phyloP scores from a whole-genome alignment of 2,113 vertebrate genomes.

The Macquaria australasica region DNA sequence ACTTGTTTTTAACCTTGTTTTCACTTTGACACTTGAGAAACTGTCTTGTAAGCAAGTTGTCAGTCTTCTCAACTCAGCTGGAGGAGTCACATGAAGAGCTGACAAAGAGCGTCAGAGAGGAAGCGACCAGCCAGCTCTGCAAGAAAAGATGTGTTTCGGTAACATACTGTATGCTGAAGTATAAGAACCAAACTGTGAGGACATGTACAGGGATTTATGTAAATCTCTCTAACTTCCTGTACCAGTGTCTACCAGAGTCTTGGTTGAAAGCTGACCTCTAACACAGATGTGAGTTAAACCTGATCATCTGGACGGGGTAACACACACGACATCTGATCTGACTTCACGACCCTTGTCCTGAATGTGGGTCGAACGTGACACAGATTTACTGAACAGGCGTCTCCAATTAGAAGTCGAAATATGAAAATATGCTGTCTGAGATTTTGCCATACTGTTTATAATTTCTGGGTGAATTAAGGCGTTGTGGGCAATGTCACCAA shows the following conservation, averaged over 20 bases:
- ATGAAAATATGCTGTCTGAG: background rate
- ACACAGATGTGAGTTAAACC: conserved; percentile 39
- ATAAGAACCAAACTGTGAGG: background rate
- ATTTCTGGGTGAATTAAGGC: too few species aligned
- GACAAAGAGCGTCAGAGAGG: conserved; percentile 7
- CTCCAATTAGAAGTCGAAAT: background rate
- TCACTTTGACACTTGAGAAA: conserved; percentile 6
- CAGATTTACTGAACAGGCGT: background rate
- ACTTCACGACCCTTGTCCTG: conserved; percentile 6
- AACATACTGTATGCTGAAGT: background rate
- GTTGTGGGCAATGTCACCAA: background rate
- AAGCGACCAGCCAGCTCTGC: conserved; percentile 18
- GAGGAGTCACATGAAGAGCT: conserved; percentile 16
- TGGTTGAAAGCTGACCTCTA: background rate
- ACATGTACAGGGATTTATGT: background rate
- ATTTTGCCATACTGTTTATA: too few species aligned
- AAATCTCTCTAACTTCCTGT: conserved; percentile 14
- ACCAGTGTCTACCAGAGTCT: background rate
- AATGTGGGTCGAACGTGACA: conserved; percentile 30
- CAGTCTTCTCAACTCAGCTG: background rate
- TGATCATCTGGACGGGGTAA: conserved; percentile 22
- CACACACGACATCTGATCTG: conserved; percentile 26
- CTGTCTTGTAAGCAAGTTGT: background rate
- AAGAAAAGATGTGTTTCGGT: background rate
- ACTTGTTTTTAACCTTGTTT: conserved; percentile 20